phyloP scores from a whole-genome alignment of 2,888 invertebrate genomes.

The Dorcus hopei region DNA sequence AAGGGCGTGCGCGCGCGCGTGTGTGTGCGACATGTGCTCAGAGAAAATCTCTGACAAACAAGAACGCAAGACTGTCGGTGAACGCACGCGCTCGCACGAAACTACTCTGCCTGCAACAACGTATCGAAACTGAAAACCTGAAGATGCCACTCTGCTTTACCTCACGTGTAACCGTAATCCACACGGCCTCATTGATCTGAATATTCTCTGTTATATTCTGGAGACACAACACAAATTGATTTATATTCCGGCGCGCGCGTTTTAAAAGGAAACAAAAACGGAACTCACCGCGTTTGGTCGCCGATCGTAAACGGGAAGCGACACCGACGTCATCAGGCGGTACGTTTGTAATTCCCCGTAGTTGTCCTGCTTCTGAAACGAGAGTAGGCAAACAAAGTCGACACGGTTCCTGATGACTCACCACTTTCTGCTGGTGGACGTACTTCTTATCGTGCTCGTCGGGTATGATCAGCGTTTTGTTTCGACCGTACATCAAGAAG shows the following conservation, averaged over 20 bases:
- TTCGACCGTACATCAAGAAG: conserved; percentile 64
- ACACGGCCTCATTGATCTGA: conserved; percentile 91
- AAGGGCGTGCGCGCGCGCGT: no score
- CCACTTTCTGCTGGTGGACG: conserved; percentile 52
- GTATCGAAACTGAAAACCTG: no score
- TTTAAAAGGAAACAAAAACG: not conserved
- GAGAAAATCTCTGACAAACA: no score
- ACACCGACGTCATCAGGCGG: conserved; percentile 87
- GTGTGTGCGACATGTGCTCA: no score
- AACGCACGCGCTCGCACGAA: no score
- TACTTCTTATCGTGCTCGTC: conserved; percentile 63
- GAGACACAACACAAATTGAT: conserved; percentile 54
- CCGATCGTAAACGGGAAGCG: conserved; percentile 89
- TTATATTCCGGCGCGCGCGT: not conserved
- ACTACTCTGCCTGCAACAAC: no score
- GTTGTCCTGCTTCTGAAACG: conserved; percentile 59
- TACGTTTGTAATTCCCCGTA: conserved; percentile 65
- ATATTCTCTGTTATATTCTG: conserved; percentile 96
- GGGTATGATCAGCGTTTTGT: conserved; percentile 59
- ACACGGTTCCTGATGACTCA: conserved; percentile 28
- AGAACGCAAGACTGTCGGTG: no score
- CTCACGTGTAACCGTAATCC: conserved; percentile 91
- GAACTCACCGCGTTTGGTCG: conserved; percentile 77
- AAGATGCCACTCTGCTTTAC: conserved; percentile 52
- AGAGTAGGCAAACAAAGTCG: not conserved